Percentiles rank a stretch among this genome's conserved stretches.
These are phyloP conservation scores for Helarctos malayanus DNA, from an alignment of 2,797 vertebrate species.

Conservation along the genomic window DNA sequence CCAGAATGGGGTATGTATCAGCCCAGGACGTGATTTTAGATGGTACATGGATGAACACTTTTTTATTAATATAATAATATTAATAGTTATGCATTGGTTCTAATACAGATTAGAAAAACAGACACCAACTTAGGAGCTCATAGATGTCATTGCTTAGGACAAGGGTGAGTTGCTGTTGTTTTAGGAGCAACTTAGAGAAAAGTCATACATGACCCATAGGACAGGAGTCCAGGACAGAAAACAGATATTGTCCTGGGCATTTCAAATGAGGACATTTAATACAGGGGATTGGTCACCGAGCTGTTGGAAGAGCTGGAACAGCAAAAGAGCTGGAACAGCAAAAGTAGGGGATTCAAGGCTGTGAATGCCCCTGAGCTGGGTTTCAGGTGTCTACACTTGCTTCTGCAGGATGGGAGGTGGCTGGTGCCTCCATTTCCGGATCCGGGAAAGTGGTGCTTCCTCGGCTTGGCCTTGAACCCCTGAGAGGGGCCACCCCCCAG, in stretches of 20 bases:
- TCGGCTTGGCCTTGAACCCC: background rate
- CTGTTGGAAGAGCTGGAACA: background rate
- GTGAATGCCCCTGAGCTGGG: background rate
- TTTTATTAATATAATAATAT: background rate
- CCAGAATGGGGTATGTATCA: background rate
- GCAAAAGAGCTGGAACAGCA: background rate
- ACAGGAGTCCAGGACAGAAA: background rate
- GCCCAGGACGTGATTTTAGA: background rate
- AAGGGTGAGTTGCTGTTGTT: background rate
- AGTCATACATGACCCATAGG: background rate
- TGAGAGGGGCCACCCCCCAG: background rate
- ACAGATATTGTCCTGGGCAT: background rate
- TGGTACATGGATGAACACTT: background rate
- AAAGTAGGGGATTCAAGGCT: background rate
- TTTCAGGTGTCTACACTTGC: background rate
- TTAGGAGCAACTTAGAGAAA: constrained; percentile 7
- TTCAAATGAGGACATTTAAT: background rate
- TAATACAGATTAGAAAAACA: constrained; percentile 14
- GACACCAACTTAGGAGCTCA: background rate
- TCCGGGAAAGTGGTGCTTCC: background rate
- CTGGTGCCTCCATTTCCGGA: background rate
- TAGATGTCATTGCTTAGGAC: background rate
- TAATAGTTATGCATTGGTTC: background rate
- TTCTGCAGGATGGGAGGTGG: background rate
- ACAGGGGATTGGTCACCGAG: background rate